A percentile compares a stretch with the other conserved stretches of the same genome.
Conservation (phyloP, 2,113 vertebrate species). For the Hippocampus zosterae region DNA sequence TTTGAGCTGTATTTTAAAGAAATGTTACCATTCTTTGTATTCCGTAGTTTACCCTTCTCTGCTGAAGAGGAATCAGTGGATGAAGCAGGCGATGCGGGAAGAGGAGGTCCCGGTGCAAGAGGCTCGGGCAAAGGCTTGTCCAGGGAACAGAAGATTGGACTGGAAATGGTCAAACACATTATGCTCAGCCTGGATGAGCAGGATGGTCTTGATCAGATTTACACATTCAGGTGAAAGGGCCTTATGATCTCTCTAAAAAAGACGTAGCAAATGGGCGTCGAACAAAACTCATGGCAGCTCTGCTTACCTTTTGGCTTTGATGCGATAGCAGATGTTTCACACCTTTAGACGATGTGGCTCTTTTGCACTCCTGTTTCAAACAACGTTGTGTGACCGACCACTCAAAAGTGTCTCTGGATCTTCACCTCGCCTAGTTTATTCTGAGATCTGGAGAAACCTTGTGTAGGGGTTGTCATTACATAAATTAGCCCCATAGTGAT, state of each 20-base stretch:
- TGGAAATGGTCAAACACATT: constrained; percentile 79
- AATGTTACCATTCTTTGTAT: background rate
- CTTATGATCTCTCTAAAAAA: background rate
- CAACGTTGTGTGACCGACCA: too few species aligned
- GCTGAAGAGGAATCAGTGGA: constrained; percentile 49
- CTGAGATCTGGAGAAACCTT: background rate
- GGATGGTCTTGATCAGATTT: constrained; percentile 83
- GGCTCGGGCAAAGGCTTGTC: constrained; percentile 75
- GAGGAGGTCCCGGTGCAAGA: constrained; percentile 1
- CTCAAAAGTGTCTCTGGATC: background rate
- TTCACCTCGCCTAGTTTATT: background rate
- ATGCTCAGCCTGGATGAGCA: constrained; percentile 82
- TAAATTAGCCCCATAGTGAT: too few species aligned
- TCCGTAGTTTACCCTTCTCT: constrained; percentile 84
- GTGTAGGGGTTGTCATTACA: too few species aligned
- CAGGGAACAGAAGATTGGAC: constrained; percentile 75
- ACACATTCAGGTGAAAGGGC: constrained; percentile 82
- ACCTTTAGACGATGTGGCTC: background rate
- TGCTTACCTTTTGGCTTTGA: background rate
- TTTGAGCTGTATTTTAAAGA: background rate
- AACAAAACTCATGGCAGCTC: background rate
- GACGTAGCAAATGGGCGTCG: background rate
- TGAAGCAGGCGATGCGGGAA: constrained; percentile 28
- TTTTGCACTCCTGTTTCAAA: background rate
- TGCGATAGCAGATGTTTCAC: background rate